A percentile compares a stretch with the other conserved stretches of the same genome.
Evolutionary conservation across 1,140 invertebrate genomes (phyloP).

Genomic region (Lutraria rhynchaena): DNA sequence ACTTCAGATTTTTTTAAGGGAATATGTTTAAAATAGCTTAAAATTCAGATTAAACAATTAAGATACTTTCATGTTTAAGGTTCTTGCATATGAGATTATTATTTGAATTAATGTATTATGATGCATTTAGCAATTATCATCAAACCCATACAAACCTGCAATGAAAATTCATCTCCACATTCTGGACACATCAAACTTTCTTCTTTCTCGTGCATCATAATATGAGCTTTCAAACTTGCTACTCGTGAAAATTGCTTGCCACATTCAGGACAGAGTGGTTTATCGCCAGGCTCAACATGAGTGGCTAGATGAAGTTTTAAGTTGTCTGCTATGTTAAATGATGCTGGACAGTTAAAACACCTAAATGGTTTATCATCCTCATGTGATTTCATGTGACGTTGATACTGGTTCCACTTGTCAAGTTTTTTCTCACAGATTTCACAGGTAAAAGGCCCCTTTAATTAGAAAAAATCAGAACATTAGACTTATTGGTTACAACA

Average conservation of each 20-base stretch:
- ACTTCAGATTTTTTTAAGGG: too few species aligned
- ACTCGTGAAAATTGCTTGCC: slow-evolving; percentile 86
- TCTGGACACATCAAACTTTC: slow-evolving; percentile 87
- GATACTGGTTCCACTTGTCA: slow-evolving; percentile 83
- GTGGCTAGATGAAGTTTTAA: slow-evolving; percentile 86
- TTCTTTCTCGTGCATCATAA: slow-evolving; percentile 87
- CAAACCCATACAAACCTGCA: slow-evolving; percentile 84
- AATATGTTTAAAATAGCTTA: too few species aligned
- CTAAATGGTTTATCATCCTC: slow-evolving; percentile 86
- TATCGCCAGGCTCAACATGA: slow-evolving; percentile 81
- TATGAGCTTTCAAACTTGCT: slow-evolving; percentile 88
- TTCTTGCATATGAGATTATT: too few species aligned
- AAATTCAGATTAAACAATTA: too few species aligned
- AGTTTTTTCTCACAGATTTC: slow-evolving; percentile 85
- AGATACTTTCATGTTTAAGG: too few species aligned
- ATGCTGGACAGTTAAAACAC: slow-evolving; percentile 85
- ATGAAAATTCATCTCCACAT: slow-evolving; percentile 88
- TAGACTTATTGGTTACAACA: too few species aligned
- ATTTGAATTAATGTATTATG: too few species aligned
- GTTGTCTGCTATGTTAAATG: slow-evolving; percentile 87
- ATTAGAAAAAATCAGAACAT: too few species aligned
- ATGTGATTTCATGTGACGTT: slow-evolving; percentile 85
- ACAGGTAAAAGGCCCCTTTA: slow-evolving; percentile 84
- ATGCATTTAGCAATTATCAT: too few species aligned
- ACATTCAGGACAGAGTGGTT: slow-evolving; percentile 86